Percentiles rank a stretch among this genome's conserved stretches.
Evolutionary conservation across 2,797 vertebrate genomes (phyloP).

Genomic region (Menidia menidia): DNA sequence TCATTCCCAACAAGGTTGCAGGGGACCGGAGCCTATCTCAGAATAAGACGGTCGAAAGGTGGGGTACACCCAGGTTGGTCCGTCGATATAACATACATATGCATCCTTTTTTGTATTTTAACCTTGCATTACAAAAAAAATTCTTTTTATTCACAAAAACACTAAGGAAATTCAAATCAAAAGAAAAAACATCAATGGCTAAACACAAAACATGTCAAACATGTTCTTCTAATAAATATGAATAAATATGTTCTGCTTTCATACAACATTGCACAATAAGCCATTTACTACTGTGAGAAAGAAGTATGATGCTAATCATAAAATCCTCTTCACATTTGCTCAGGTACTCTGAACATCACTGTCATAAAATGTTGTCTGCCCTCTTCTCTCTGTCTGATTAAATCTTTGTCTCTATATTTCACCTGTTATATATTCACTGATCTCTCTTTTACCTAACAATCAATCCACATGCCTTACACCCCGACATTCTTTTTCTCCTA

Average conservation of each 20-base stretch:
- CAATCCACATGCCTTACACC: neutral
- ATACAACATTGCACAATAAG: conserved; percentile 37
- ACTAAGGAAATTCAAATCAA: too few relatives aligned
- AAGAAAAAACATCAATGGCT: too few relatives aligned
- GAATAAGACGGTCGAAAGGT: too few relatives aligned
- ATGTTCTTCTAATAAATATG: neutral
- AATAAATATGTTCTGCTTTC: neutral
- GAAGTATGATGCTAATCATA: conserved; percentile 45
- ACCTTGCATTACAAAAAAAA: too few relatives aligned
- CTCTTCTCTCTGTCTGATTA: conserved; percentile 10
- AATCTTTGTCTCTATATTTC: conserved; percentile 2
- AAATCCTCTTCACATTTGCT: conserved; percentile 18
- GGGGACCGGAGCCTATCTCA: too few relatives aligned
- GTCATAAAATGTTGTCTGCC: conserved; percentile 17
- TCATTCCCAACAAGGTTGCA: too few relatives aligned
- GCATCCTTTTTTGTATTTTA: too few relatives aligned
- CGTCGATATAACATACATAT: too few relatives aligned
- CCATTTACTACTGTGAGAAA: conserved; percentile 21
- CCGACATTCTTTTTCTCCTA: neutral
- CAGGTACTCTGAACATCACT: conserved; percentile 4
- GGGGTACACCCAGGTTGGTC: too few relatives aligned
- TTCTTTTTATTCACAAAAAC: too few relatives aligned
- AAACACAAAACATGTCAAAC: neutral
- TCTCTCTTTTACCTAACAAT: neutral
- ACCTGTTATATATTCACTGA: conserved; percentile 12